Conservation (phyloP, 1,140 invertebrate species). For the Parasteatoda tepidariorum region DNA sequence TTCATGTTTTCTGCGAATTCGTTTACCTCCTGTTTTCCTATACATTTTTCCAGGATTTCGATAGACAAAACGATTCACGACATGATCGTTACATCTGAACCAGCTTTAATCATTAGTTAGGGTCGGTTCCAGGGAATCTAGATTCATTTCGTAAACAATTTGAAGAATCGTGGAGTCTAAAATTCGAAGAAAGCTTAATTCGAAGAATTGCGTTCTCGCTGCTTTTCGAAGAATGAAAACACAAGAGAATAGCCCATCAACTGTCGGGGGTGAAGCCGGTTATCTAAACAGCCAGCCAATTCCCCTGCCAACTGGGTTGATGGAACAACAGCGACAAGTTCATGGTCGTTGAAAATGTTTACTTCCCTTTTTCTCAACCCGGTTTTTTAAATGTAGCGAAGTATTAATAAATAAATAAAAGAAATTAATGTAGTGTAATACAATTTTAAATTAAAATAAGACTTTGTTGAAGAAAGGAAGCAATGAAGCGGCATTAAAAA, state of each 20-base stretch:
- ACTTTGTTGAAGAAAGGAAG: no score
- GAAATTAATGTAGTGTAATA: no score
- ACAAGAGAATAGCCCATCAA: slow-evolving; percentile 11
- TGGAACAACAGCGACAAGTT: slow-evolving; percentile 43
- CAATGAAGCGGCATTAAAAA: no score
- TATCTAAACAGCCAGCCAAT: not conserved
- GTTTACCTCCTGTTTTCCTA: not conserved
- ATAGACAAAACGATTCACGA: not conserved
- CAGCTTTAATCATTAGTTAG: no score
- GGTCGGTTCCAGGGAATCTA: no score
- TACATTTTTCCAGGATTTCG: not conserved
- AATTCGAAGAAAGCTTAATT: not conserved
- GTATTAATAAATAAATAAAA: no score
- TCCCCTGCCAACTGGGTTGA: slow-evolving; percentile 5
- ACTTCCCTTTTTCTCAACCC: not conserved
- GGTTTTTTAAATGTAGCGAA: no score
- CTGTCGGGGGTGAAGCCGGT: not conserved
- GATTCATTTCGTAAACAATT: not conserved
- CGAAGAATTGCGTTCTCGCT: not conserved
- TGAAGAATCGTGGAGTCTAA: not conserved
- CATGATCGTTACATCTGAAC: not conserved
- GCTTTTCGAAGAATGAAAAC: slow-evolving; percentile 14
- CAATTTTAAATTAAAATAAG: no score
- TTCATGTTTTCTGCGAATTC: slow-evolving; percentile 30
- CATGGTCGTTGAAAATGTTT: slow-evolving; percentile 2